Evolutionary conservation across 2,797 vertebrate genomes (phyloP), one percentile per base, ranked within the genome.

Genomic region (Galagoides demidoff): DNA sequence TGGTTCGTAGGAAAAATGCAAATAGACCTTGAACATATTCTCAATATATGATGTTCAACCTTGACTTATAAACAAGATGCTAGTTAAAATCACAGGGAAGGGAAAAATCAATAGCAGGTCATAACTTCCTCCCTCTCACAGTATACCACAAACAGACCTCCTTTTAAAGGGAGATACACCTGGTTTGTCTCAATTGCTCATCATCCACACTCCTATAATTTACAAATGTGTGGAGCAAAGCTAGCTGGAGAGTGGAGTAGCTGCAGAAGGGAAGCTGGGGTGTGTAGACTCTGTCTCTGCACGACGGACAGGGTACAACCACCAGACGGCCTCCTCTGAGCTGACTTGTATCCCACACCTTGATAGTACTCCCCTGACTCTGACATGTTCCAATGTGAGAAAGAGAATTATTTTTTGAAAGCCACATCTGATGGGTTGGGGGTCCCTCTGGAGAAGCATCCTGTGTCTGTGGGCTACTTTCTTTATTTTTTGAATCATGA

Each of bases 1-100:
- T 22, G 74, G 82, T 14, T 39, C 85, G 78, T 12, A 71, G 57
- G n/a, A 94, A 79, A 92, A 68, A 92, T 39, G 49, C 77, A 78
- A 93, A 92, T 34, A 76, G 14, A 83, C 22, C 7, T 59, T 59
- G 17, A 82, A 66, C 29, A 49, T 37, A 34, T 31, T 25, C 29
- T 39, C n/a, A 34, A 34, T 25, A 20, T 23, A 73, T 71, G n/a
- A 2, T n/a, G 55, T 7, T 70, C 87, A 74, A 14, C 16, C 17
- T 87, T n/a, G 16, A 5, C 63, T 87, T 0, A 1, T 22, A 49
- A 25, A 49, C 27, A 74, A 16, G 52, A 6, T 1, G 1, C 22
- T 59, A 23, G 27, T 77, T 52, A 52, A 79, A 59, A 57, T 68
- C 19, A 22, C 27, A 2, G 8, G 8, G 13, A 85, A 43, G 31